Base-by-base conservation (phyloP, 1,140 invertebrate genomes). In the Drosophila punjabiensis region DNA sequence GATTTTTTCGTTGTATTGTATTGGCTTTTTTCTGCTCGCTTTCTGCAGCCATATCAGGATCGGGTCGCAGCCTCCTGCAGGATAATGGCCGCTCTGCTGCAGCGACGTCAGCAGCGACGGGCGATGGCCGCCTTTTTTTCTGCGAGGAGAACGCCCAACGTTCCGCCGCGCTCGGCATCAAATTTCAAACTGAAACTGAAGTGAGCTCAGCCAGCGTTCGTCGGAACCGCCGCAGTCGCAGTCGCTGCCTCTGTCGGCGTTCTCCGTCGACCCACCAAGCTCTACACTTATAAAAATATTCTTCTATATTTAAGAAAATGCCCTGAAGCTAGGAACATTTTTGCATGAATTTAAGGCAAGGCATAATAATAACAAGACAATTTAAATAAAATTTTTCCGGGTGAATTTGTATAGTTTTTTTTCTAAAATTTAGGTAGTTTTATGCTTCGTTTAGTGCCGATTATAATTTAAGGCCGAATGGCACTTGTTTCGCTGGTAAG, bases 111-210 rank as follows among this genome's bases (percentile, higher is more conserved):
- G 70, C 70, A 52, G 48, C 69, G 43, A 30, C 55, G 30, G 76
- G 47, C 65, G 41, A 77, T 80, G 85, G 86, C 81, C 85, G 73
- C 74, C 55, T 56, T 63, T 69, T 56, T 58, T 52, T 79, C 76
- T 68, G 73, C 52, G 33, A 69, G 64, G 37, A 47, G 65, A 43
- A 53, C 67, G 79, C 71, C 64, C 43, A 59, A 73, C 79, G 85
- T 24, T 79, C 86, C 89, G 82, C 79, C 84, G 74, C 81, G 86
- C 70, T 89, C 85, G 86, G 86, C 86, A 76, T 89, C 86, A 86
- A 89, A 89, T 89, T 90, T 86, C 86, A 89, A 89, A 89, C 86
- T 88, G 79, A 77, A 76, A 76, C 73, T 76, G 56, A 77, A 78
- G 76, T 78, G 75, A 90, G 89, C 81, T 82, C 81, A 79, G 74